Evolutionary conservation across 2,113 vertebrate genomes (phyloP).

Genomic region (Mesembrinibis cayennensis): DNA sequence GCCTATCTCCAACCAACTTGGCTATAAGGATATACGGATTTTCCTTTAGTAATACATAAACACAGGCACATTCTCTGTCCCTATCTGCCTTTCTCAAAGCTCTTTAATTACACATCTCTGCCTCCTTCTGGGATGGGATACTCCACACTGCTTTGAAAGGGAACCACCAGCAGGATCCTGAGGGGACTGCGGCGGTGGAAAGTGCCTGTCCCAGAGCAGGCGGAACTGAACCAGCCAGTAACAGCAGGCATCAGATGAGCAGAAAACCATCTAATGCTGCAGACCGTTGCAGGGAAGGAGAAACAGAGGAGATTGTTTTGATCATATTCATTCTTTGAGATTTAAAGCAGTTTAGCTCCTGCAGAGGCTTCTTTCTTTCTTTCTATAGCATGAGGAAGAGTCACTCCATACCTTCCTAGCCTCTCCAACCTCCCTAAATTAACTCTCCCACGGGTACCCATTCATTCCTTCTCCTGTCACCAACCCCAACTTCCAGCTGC

Average conservation of each 20-base stretch:
- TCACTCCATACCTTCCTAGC: not conserved
- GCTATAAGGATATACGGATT: not conserved
- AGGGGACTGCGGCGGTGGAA: not conserved
- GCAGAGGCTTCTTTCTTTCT: not conserved
- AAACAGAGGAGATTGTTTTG: conserved; percentile 11
- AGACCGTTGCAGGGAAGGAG: not conserved
- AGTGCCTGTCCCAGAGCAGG: not conserved
- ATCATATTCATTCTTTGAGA: not conserved
- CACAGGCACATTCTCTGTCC: not conserved
- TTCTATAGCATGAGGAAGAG: not conserved
- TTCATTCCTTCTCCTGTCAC: not conserved
- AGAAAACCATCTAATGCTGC: not conserved
- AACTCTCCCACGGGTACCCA: not conserved
- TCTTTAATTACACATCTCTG: not conserved
- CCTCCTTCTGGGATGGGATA: not conserved
- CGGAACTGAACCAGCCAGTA: not conserved
- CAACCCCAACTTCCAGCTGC: not conserved
- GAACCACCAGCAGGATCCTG: not conserved
- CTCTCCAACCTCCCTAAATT: not conserved
- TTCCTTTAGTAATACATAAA: not conserved
- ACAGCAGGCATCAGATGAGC: conserved; percentile 3
- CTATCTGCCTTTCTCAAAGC: not conserved
- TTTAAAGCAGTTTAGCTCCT: not conserved
- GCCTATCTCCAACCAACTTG: not conserved
- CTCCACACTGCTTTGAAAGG: not conserved